phyloP scores from a whole-genome alignment of 1,140 invertebrate species.

The Euwallacea fornicatus region DNA sequence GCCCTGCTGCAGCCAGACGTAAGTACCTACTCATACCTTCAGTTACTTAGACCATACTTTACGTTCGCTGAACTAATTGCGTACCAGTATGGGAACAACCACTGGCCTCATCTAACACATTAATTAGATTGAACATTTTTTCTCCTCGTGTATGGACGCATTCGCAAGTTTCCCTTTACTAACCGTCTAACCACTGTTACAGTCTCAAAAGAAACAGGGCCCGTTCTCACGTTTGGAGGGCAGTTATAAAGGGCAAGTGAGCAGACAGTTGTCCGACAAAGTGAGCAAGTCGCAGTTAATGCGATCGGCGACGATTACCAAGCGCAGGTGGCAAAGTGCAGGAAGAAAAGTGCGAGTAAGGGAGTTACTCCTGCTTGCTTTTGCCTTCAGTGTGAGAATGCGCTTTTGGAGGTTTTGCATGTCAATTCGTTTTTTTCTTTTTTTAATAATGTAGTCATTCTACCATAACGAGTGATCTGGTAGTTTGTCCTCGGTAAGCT shows the following conservation, averaged over 20 bases:
- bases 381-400: not conserved
- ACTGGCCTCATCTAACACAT: too few species aligned
- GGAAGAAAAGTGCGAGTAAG: constrained; percentile 70
- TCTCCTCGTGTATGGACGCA: too few species aligned
- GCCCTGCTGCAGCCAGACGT: constrained; percentile 71
- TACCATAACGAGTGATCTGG: too few species aligned
- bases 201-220: constrained; percentile 59
- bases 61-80: too few species aligned
- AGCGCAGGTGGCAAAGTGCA: constrained; percentile 60
- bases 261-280: constrained; percentile 58
- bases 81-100: too few species aligned
- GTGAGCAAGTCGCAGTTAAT: constrained; percentile 48
- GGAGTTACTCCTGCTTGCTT: constrained; percentile 2
- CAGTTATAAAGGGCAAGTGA: constrained; percentile 59
- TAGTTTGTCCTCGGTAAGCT: too few species aligned
- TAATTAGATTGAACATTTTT: too few species aligned
- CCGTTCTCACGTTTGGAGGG: constrained; percentile 61
- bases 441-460: not conserved
- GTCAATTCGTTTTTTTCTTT: not conserved
- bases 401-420: not conserved
- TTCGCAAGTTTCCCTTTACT: not conserved
- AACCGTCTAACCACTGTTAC: constrained; percentile 16
- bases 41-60: too few species aligned
- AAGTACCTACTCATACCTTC: constrained; percentile 21
- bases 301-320: constrained; percentile 46